Evolutionary conservation across 2,888 invertebrate genomes (phyloP).

Genomic region (Cotesia congregata): DNA sequence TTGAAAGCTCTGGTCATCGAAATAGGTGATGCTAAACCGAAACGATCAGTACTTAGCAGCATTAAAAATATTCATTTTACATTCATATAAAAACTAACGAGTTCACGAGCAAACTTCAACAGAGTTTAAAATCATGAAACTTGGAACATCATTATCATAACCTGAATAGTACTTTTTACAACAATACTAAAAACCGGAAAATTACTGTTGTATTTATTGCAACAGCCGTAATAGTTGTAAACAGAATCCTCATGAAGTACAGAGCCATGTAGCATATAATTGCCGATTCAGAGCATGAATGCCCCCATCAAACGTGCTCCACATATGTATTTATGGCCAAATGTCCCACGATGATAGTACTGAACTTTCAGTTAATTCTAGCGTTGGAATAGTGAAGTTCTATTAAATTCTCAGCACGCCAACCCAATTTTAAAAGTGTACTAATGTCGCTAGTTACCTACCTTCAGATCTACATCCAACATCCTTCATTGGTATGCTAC

Average conservation of each 20-base stretch:
- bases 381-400: neutral
- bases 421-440: slow-evolving; percentile 48
- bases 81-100: no score
- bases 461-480: neutral
- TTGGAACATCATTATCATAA: neutral
- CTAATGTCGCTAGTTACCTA: slow-evolving; percentile 40
- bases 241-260: neutral
- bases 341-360: slow-evolving; percentile 30
- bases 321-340: slow-evolving; percentile 42
- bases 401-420: slow-evolving; percentile 52
- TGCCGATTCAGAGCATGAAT: slow-evolving; percentile 13
- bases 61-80: no score
- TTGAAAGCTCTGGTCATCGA: neutral
- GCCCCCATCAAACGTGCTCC: neutral
- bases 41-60: no score
- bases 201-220: neutral
- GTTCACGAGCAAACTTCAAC: no score
- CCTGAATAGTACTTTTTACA: neutral
- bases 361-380: slow-evolving; percentile 34
- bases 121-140: no score
- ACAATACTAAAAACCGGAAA: neutral
- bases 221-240: neutral
- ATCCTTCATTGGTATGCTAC: neutral
- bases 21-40: no score
- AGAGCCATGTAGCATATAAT: neutral